Evolutionary conservation across 2,797 vertebrate species (phyloP).

Genomic region (Orientallactaga sibirica): DNA sequence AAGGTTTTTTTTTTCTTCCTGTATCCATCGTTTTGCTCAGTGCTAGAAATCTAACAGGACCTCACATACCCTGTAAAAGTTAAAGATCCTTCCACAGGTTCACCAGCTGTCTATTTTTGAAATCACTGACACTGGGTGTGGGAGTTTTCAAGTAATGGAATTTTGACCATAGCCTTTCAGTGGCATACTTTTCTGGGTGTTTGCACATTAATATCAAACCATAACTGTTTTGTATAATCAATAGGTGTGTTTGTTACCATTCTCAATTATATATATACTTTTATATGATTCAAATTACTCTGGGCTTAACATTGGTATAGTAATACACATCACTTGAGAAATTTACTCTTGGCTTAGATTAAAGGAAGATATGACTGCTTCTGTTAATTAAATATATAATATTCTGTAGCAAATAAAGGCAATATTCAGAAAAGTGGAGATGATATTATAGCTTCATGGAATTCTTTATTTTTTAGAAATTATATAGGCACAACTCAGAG

Average conservation of each 20-base stretch:
- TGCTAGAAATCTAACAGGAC: neutral
- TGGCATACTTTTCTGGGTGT: neutral
- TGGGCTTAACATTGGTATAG: neutral
- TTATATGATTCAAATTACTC: slow-evolving; percentile 48
- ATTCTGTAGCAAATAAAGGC: neutral
- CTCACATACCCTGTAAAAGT: neutral
- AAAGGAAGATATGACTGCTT: neutral
- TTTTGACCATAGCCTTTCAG: neutral
- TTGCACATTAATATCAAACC: neutral
- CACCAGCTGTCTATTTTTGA: neutral
- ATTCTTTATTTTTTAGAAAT: slow-evolving; percentile 8
- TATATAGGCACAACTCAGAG: neutral
- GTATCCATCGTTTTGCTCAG: neutral
- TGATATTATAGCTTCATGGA: neutral
- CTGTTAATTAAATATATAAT: neutral
- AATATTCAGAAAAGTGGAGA: neutral
- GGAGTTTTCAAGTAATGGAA: neutral
- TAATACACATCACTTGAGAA: neutral
- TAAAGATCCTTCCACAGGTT: neutral
- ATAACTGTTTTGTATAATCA: neutral
- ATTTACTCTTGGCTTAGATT: neutral
- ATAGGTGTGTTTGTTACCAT: slow-evolving; percentile 16
- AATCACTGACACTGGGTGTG: neutral
- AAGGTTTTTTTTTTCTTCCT: neutral
- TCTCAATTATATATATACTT: neutral